These are phyloP conservation scores for Crossocerus cetratus DNA, from an alignment of 2,888 invertebrate species.

Conservation along the genomic window DNA sequence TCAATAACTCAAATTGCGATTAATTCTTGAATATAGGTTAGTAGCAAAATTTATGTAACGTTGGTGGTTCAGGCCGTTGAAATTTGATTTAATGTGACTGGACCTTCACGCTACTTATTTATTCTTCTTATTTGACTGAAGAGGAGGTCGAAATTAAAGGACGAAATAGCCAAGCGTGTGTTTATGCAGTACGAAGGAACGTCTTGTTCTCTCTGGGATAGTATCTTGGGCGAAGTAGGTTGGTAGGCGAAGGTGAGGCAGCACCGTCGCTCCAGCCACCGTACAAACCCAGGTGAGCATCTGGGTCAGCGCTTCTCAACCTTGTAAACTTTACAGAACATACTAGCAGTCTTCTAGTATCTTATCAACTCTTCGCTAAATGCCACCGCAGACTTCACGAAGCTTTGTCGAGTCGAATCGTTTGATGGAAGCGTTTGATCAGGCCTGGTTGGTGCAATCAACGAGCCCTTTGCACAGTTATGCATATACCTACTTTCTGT, in stretches of 20 bases:
- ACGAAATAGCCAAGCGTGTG: background rate
- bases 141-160: background rate
- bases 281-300: background rate
- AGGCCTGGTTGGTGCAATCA: too few species aligned
- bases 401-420: too few species aligned
- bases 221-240: conserved; percentile 46
- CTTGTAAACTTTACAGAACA: background rate
- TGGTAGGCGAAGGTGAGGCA: conserved; percentile 35
- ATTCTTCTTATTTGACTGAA: background rate
- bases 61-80: too few species aligned
- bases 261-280: background rate
- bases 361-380: background rate
- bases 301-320: conserved; percentile 5
- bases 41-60: too few species aligned
- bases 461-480: too few species aligned
- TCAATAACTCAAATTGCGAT: background rate
- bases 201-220: conserved; percentile 55
- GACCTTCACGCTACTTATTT: too few species aligned
- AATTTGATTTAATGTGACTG: too few species aligned
- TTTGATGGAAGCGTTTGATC: too few species aligned
- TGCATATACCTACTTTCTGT: too few species aligned
- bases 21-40: background rate
- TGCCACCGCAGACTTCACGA: too few species aligned
- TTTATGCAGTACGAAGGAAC: conserved; percentile 20
- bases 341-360: background rate